Evolutionary conservation across 1,140 invertebrate species (phyloP).

Genomic region (Drosophila sulfurigaster): DNA sequence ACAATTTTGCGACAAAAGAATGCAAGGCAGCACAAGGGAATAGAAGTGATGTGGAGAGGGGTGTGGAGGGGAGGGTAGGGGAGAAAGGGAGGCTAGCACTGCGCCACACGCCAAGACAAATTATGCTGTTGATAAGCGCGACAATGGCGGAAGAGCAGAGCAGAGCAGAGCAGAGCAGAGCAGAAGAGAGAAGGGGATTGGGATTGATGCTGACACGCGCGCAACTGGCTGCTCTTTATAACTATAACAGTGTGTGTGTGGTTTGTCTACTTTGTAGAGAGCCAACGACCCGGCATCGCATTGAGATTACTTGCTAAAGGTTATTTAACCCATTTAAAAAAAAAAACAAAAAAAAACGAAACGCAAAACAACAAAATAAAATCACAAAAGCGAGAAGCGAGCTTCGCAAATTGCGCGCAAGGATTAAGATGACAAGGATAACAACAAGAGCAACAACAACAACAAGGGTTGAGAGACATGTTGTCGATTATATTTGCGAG

Average conservation of each 20-base stretch:
- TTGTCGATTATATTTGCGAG: slow-evolving; percentile 41
- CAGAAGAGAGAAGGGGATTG: not conserved
- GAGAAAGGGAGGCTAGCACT: slow-evolving; percentile 22
- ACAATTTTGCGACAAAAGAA: slow-evolving; percentile 36
- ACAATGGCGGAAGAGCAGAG: slow-evolving; percentile 67
- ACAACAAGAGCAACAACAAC: not conserved
- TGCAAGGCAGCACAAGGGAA: slow-evolving; percentile 1
- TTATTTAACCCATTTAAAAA: slow-evolving; percentile 75
- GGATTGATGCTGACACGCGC: slow-evolving; percentile 64
- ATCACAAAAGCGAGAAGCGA: too few species aligned
- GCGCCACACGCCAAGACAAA: slow-evolving; percentile 78
- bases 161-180: not conserved
- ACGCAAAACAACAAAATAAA: slow-evolving; percentile 15
- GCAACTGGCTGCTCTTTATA: slow-evolving; percentile 51
- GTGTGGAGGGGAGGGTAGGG: not conserved
- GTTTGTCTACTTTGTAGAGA: slow-evolving; percentile 51
- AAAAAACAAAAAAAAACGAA: slow-evolving; percentile 4
- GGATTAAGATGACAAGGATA: slow-evolving; percentile 56
- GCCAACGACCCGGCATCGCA: slow-evolving; percentile 64
- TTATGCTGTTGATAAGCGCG: slow-evolving; percentile 81
- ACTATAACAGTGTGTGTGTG: slow-evolving; percentile 3
- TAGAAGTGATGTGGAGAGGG: not conserved
- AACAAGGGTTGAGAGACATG: slow-evolving; percentile 12
- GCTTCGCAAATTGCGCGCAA: slow-evolving; percentile 23
- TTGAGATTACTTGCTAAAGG: slow-evolving; percentile 73